These are phyloP conservation scores for Calephelis virginiensis DNA, from an alignment of 1,140 invertebrate genomes.

Conservation along the genomic window DNA sequence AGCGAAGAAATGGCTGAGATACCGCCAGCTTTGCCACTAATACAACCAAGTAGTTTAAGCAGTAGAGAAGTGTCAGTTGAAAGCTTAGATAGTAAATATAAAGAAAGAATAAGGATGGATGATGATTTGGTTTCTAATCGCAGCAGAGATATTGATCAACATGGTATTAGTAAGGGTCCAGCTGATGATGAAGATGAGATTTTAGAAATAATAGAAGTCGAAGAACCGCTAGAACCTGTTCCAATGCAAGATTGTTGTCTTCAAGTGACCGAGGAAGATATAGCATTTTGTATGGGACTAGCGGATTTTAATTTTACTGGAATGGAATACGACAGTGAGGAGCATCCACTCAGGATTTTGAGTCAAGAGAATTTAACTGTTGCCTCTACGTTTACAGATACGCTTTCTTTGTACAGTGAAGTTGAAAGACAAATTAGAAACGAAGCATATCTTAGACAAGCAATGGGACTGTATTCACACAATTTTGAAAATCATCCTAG, in stretches of 20 bases:
- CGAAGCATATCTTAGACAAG: slow-evolving; percentile 70
- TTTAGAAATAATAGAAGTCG: slow-evolving; percentile 89
- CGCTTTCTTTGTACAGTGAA: slow-evolving; percentile 87
- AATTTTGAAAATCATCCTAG: slow-evolving; percentile 52
- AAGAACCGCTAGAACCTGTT: slow-evolving; percentile 88
- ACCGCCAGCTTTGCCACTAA: slow-evolving; percentile 86
- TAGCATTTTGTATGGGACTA: slow-evolving; percentile 90
- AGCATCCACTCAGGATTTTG: slow-evolving; percentile 91
- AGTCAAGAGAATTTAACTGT: slow-evolving; percentile 94
- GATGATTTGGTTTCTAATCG: slow-evolving; percentile 74
- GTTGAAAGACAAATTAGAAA: slow-evolving; percentile 80
- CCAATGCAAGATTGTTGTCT: slow-evolving; percentile 90
- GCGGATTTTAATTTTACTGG: slow-evolving; percentile 85
- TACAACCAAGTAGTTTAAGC: slow-evolving; percentile 83
- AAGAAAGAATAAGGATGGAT: slow-evolving; percentile 81
- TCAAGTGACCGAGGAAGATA: slow-evolving; percentile 95
- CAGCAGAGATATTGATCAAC: slow-evolving; percentile 70
- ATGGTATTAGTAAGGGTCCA: slow-evolving; percentile 72
- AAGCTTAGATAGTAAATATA: slow-evolving; percentile 84
- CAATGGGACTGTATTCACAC: slow-evolving; percentile 69
- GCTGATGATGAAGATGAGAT: slow-evolving; percentile 83
- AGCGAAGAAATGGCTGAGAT: slow-evolving; percentile 85
- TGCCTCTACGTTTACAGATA: slow-evolving; percentile 92
- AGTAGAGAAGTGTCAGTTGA: slow-evolving; percentile 89
- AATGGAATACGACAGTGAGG: slow-evolving; percentile 83